Base-by-base conservation (phyloP, 2,113 vertebrate species). In the Eudyptes chrysolophus region DNA sequence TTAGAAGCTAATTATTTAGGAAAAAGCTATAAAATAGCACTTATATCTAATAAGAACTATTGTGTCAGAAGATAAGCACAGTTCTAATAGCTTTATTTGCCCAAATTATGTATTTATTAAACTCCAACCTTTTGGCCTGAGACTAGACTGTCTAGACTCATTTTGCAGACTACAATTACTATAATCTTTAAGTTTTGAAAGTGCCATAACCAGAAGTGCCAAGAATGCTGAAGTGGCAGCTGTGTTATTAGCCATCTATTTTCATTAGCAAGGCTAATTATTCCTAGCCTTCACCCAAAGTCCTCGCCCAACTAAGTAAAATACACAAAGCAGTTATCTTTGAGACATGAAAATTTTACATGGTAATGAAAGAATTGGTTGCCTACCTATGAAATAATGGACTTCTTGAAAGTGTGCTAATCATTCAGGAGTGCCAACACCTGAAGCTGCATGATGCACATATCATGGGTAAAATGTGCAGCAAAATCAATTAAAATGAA, bases 1-100 rank as follows among this genome's bases (percentile, higher is more conserved):
- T 85, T 87, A 96, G 76, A 92, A 86, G 58, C 75, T 94, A 93
- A 96, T 95, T 90, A 93, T 87, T 97, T 90, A 65, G 30, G 49
- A 26, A 92, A 94, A 93, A 51, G 36, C 61, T 93, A 85, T 74
- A 82, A 96, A 94, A 91, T 30, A 94, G 58, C 84, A 92, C 70
- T 94, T 87, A 26, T 13, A 72, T 64, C 80, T 92, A 95, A 58
- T 64, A 90, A 55, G 60, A 96, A 75, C 75, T 60, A 89, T 44
- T 71, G 51, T 46, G 24, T 87, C 69, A 91, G 77, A 74, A 87
- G 86, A 89, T 84, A 92, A 95, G 77, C 54, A 90, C 46, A 58
- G 54, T 69, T 85, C 66, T 77, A 85, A 91, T 27, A 72, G 87
- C 62, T 85, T 89, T 72, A 85, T 85, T 87, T 94, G 21, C 34